phyloP scores from a whole-genome alignment of 37 sponge, comb jelly and placozoan genomes.

The Cliona cf. orientalis region DNA sequence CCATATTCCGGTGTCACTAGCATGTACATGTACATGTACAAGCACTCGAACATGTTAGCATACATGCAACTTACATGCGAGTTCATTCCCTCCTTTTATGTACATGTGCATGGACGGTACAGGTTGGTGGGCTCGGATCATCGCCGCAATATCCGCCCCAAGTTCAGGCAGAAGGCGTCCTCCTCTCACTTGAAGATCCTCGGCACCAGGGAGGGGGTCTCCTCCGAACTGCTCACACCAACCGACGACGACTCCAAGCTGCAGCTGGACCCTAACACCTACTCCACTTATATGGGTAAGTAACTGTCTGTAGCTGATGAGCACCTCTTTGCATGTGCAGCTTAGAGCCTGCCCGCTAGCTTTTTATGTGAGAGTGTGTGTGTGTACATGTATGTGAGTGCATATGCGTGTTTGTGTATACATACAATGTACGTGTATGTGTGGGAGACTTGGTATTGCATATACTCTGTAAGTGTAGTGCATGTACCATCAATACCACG shows the following conservation, averaged over 20 bases:
- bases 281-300: constrained; percentile 81
- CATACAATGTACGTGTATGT: too few species aligned
- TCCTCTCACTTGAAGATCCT: constrained; percentile 62
- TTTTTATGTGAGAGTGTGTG: too few species aligned
- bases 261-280: constrained; percentile 54
- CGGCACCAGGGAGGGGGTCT: constrained; percentile 42
- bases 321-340: too few species aligned
- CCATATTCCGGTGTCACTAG: neutral
- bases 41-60: too few species aligned
- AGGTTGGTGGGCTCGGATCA: constrained; percentile 58
- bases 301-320: neutral
- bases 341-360: too few species aligned
- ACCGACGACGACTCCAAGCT: neutral
- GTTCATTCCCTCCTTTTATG: neutral
- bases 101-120: neutral
- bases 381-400: too few species aligned
- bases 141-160: constrained; percentile 61
- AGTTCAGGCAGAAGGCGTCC: constrained; percentile 71
- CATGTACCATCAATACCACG: too few species aligned
- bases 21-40: neutral
- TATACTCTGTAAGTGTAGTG: too few species aligned
- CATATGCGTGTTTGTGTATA: too few species aligned
- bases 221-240: constrained; percentile 39
- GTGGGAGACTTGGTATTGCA: too few species aligned
- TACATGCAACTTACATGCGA: constrained; percentile 14